Conservation (phyloP, 2,797 vertebrate species). For the Clarias platycephalus region DNA sequence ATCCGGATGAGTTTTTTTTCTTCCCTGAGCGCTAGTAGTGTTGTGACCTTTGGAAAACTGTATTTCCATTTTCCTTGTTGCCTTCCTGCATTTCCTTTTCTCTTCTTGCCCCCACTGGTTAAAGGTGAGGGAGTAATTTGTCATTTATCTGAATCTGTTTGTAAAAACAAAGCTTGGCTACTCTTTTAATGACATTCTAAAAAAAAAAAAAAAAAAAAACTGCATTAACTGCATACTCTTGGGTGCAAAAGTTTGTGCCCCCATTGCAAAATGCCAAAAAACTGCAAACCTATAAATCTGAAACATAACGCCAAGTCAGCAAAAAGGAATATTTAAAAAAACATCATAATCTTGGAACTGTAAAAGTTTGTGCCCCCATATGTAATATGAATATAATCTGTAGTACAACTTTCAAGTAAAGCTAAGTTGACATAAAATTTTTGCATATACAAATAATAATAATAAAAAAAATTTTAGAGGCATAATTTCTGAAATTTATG, state of each 20-base stretch:
- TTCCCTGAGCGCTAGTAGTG: slow-evolving; percentile 32
- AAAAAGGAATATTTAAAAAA: not conserved
- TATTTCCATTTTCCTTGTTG: slow-evolving; percentile 40
- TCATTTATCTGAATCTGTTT: slow-evolving; percentile 57
- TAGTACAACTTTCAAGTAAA: not conserved
- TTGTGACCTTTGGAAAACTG: slow-evolving; percentile 58
- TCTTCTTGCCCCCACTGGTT: slow-evolving; percentile 35
- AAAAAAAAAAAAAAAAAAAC: not conserved
- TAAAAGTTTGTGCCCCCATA: not conserved
- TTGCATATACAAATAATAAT: too few species aligned
- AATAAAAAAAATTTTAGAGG: not conserved
- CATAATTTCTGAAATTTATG: not conserved
- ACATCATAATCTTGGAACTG: not conserved
- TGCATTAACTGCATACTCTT: not conserved
- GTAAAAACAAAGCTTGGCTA: slow-evolving; percentile 58
- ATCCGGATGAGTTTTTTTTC: not conserved
- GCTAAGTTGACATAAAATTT: too few species aligned
- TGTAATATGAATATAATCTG: not conserved
- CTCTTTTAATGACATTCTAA: slow-evolving; percentile 62
- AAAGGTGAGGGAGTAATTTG: slow-evolving; percentile 53
- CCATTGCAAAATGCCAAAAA: not conserved
- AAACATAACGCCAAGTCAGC: not conserved
- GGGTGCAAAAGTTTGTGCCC: slow-evolving; percentile 3
- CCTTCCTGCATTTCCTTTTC: slow-evolving; percentile 37
- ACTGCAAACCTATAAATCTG: not conserved